Conservation (phyloP, 2,113 vertebrate genomes). For the Gadus chalcogrammus region DNA sequence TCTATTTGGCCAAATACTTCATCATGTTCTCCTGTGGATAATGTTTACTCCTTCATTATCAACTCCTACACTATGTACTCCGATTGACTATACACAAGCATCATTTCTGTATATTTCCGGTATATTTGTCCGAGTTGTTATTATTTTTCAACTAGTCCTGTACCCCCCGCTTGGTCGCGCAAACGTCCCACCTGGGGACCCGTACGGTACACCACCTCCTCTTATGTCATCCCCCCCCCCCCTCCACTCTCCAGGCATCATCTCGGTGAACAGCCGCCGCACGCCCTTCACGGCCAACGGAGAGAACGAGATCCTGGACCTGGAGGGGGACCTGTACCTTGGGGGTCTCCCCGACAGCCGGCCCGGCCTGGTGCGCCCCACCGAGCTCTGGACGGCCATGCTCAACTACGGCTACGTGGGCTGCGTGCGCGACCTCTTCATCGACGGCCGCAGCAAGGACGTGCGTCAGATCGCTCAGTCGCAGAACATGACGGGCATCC, state of each 20-base stretch:
- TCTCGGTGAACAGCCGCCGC: constrained; percentile 94
- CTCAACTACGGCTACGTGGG: constrained; percentile 96
- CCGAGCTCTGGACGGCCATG: constrained; percentile 97
- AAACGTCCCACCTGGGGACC: too few species aligned
- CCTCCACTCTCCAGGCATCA: constrained; percentile 78
- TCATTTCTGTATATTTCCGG: too few species aligned
- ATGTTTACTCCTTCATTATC: too few species aligned
- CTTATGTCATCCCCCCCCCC: too few species aligned
- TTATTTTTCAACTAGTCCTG: too few species aligned
- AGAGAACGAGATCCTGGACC: constrained; percentile 94
- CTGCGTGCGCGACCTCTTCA: constrained; percentile 94
- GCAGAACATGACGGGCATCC: constrained; percentile 87
- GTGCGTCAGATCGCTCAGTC: constrained; percentile 89
- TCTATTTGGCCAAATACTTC: too few species aligned
- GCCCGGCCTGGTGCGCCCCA: constrained; percentile 87
- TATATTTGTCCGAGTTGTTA: too few species aligned
- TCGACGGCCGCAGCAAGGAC: constrained; percentile 94
- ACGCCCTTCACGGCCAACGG: constrained; percentile 93
- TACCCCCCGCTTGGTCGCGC: too few species aligned
- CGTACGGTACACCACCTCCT: too few species aligned
- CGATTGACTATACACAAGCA: too few species aligned
- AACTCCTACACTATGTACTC: too few species aligned
- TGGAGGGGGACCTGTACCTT: constrained; percentile 95
- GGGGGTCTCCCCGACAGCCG: constrained; percentile 91
- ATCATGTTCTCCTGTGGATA: too few species aligned